A percentile compares a stretch with the other conserved stretches of the same genome.
phyloP scores from a whole-genome alignment of 1,140 invertebrate genomes.

The Papilio aristodemus region DNA sequence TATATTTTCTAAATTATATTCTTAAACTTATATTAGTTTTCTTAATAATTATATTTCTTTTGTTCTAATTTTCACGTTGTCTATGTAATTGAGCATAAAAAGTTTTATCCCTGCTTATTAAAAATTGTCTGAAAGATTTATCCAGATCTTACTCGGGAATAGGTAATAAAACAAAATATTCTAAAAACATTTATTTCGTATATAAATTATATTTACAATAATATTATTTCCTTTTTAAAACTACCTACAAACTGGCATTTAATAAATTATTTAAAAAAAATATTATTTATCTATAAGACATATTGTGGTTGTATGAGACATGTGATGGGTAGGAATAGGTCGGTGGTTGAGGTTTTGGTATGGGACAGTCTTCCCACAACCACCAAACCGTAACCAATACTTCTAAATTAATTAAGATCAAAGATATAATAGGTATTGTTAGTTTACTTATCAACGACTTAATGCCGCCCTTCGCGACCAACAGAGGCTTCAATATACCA shows the following conservation, averaged over 20 bases:
- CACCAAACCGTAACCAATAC: constrained; percentile 70
- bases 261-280: constrained; percentile 3
- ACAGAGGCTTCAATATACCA: constrained; percentile 61
- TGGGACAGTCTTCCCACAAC: constrained; percentile 71
- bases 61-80: too few relatives aligned
- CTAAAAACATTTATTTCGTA: constrained; percentile 13
- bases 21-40: too few relatives aligned
- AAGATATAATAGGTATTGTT: constrained; percentile 59
- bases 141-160: background rate
- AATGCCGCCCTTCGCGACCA: constrained; percentile 58
- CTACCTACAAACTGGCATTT: constrained; percentile 23
- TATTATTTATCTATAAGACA: constrained; percentile 23
- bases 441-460: constrained; percentile 68
- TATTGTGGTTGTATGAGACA: constrained; percentile 44
- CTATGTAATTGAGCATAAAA: too few relatives aligned
- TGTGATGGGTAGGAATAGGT: constrained; percentile 33
- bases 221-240: background rate
- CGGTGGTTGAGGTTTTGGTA: constrained; percentile 32
- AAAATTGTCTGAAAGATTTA: background rate
- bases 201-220: constrained; percentile 26
- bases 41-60: too few relatives aligned
- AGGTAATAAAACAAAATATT: constrained; percentile 5
- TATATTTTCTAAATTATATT: too few relatives aligned
- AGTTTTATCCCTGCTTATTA: too few relatives aligned
- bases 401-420: constrained; percentile 70